These are phyloP conservation scores for Drosophila sulfurigaster DNA, from an alignment of 1,140 invertebrate genomes.

Conservation along the genomic window DNA sequence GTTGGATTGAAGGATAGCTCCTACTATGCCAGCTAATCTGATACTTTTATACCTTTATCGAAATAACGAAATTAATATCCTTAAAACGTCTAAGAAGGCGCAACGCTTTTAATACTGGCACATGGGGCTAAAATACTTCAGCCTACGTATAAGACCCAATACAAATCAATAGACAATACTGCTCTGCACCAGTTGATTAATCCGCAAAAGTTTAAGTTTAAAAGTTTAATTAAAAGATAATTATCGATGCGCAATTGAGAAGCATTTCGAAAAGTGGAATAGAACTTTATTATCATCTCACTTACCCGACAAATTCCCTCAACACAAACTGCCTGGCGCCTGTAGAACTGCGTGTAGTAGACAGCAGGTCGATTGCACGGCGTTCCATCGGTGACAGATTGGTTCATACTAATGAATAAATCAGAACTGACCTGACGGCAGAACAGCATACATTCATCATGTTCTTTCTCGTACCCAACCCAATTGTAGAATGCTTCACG, in stretches of 20 bases:
- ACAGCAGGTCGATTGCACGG: constrained; percentile 88
- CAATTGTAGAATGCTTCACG: constrained; percentile 92
- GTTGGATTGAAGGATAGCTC: not conserved
- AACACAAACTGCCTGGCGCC: constrained; percentile 90
- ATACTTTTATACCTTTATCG: constrained; percentile 33
- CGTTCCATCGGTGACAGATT: constrained; percentile 93
- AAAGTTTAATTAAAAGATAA: constrained; percentile 24
- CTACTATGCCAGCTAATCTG: not conserved
- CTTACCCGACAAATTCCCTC: constrained; percentile 93
- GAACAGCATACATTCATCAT: constrained; percentile 90
- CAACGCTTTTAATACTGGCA: constrained; percentile 42
- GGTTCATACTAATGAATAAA: constrained; percentile 94
- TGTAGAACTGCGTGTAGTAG: constrained; percentile 83
- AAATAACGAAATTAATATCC: constrained; percentile 45
- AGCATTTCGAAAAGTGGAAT: constrained; percentile 3
- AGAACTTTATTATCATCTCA: constrained; percentile 16
- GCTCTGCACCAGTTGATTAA: constrained; percentile 7
- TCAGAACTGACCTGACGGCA: constrained; percentile 92
- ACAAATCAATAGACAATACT: not conserved
- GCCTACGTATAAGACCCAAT: not conserved
- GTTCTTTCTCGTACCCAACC: constrained; percentile 91
- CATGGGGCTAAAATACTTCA: constrained; percentile 20
- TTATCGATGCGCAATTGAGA: constrained; percentile 18
- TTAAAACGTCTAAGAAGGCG: constrained; percentile 29
- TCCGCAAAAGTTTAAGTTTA: constrained; percentile 8